Percentiles rank a stretch among this genome's conserved stretches.
These are phyloP conservation scores for Acanthaster planci DNA, from an alignment of 35 echinoderm and acorn worm genomes.

Conservation along the genomic window DNA sequence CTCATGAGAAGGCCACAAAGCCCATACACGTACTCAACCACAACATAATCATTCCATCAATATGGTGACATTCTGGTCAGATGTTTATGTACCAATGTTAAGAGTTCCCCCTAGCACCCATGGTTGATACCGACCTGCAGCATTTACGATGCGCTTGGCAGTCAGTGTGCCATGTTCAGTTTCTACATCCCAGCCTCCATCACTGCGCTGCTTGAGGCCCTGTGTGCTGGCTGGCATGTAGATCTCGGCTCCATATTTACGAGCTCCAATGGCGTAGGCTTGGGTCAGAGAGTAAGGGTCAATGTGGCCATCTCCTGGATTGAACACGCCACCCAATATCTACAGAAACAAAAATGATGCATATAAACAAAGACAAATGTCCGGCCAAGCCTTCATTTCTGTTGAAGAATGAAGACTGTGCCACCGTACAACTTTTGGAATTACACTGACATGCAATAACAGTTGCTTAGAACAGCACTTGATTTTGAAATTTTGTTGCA, in stretches of 20 bases:
- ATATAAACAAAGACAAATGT: neutral
- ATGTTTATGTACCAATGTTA: too few species aligned
- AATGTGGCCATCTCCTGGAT: constrained; percentile 80
- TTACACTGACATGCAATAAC: too few species aligned
- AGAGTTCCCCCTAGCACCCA: too few species aligned
- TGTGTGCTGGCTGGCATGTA: constrained; percentile 70
- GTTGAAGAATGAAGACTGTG: too few species aligned
- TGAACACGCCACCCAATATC: constrained; percentile 81
- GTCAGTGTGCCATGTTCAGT: constrained; percentile 82
- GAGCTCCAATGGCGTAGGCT: constrained; percentile 80
- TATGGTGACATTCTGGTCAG: too few species aligned
- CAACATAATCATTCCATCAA: too few species aligned
- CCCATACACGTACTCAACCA: too few species aligned
- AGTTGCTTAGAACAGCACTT: too few species aligned
- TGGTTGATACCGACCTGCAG: constrained; percentile 50
- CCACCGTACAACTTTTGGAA: too few species aligned
- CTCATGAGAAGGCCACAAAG: too few species aligned
- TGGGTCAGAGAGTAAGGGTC: constrained; percentile 96
- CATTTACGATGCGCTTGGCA: constrained; percentile 87
- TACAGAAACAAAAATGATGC: constrained; percentile 7
- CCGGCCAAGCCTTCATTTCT: too few species aligned
- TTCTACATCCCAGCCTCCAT: constrained; percentile 85
- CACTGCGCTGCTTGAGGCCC: constrained; percentile 44
- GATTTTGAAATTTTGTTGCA: too few species aligned
- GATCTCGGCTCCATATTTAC: constrained; percentile 94